Evolutionary conservation across 2,797 vertebrate genomes (phyloP).

Genomic region (Pseudomugil tenellus): DNA sequence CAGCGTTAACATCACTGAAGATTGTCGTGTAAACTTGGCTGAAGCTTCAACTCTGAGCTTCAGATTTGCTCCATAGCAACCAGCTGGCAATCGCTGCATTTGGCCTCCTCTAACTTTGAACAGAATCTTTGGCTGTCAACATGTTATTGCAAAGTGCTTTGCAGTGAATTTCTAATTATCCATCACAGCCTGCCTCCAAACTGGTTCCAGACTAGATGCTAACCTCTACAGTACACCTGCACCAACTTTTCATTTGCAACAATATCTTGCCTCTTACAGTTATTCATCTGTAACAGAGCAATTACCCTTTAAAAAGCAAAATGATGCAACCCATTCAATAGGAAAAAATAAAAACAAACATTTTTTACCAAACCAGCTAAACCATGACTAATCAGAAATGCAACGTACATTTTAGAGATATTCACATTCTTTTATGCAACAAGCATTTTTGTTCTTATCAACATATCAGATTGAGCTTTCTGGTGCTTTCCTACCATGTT

Average conservation of each 20-base stretch:
- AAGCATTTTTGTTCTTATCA: neutral
- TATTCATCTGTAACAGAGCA: too few species aligned
- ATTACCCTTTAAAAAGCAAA: neutral
- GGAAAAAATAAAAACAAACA: neutral
- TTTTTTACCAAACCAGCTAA: neutral
- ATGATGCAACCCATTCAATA: neutral
- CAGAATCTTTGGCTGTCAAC: neutral
- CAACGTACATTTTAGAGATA: conserved; percentile 9
- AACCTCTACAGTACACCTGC: conserved; percentile 6
- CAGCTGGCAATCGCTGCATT: too few species aligned
- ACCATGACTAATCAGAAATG: neutral
- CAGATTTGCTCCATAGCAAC: too few species aligned
- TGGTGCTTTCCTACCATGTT: conserved; percentile 85
- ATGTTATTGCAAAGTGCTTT: conserved; percentile 1
- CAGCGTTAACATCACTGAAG: too few species aligned
- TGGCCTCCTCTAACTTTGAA: too few species aligned
- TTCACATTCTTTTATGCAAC: conserved; percentile 12
- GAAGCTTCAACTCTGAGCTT: too few species aligned
- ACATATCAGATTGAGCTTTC: neutral
- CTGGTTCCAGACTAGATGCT: neutral
- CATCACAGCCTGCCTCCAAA: neutral
- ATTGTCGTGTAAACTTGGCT: too few species aligned
- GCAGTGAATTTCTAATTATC: conserved; percentile 4
- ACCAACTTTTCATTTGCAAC: too few species aligned
- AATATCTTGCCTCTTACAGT: too few species aligned